phyloP scores from a whole-genome alignment of 2,113 vertebrate genomes.

The Microtus ochrogaster region DNA sequence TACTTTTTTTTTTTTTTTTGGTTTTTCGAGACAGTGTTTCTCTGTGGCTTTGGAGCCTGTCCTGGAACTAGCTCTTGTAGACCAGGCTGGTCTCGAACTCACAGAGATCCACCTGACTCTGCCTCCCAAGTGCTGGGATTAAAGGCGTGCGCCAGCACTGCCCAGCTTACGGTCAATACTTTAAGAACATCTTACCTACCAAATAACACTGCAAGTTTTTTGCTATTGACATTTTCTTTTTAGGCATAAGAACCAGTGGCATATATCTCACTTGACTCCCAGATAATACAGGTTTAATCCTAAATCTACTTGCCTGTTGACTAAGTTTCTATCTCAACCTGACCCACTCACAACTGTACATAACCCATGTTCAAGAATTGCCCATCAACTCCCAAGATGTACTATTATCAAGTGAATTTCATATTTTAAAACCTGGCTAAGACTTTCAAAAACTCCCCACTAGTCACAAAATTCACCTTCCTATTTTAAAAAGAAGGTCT shows the following conservation, averaged over 20 bases:
- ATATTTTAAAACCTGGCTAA: neutral
- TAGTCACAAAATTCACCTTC: neutral
- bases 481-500: conserved; percentile 21
- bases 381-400: neutral
- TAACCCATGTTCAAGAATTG: neutral
- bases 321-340: neutral
- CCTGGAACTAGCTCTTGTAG: too few species aligned
- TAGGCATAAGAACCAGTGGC: conserved; percentile 11
- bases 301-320: conserved; percentile 11
- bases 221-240: conserved; percentile 1
- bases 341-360: neutral
- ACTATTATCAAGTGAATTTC: neutral
- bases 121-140: too few species aligned
- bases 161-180: neutral
- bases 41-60: too few species aligned
- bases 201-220: neutral
- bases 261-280: neutral
- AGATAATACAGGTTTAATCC: neutral
- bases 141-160: too few species aligned
- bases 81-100: too few species aligned
- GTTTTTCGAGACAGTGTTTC: too few species aligned
- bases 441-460: neutral
- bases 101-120: too few species aligned
- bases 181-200: neutral
- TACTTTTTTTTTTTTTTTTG: too few species aligned